phyloP scores from a whole-genome alignment of 2,797 vertebrate species.

The Scolopax bukidnonensis region DNA sequence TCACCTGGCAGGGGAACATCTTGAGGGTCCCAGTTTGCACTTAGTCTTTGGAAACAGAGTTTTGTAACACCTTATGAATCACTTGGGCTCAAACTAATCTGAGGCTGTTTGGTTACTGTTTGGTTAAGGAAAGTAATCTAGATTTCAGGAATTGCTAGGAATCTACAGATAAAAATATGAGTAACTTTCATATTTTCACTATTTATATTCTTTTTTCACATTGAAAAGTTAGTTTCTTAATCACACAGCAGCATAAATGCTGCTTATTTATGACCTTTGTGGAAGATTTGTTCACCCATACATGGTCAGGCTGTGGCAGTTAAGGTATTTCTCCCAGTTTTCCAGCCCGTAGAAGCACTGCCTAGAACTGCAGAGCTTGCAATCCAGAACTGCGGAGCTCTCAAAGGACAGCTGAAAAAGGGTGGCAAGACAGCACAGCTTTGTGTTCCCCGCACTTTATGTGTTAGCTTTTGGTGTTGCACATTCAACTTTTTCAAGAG shows the following conservation, averaged over 20 bases:
- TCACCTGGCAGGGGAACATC: neutral
- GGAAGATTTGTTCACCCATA: neutral
- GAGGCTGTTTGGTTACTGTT: neutral
- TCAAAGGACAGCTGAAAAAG: constrained; percentile 16
- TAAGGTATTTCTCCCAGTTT: neutral
- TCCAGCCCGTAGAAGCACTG: neutral
- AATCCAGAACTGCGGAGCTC: neutral
- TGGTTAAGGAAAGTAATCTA: neutral
- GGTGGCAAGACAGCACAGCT: constrained; percentile 12
- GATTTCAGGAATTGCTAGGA: neutral
- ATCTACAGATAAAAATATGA: neutral
- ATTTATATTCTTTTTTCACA: neutral
- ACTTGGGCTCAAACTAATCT: neutral
- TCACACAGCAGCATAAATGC: neutral
- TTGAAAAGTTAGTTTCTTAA: neutral
- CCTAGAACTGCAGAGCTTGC: neutral
- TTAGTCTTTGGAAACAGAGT: neutral
- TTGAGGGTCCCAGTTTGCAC: neutral
- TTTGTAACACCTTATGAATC: neutral
- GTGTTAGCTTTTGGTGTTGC: neutral
- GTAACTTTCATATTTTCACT: neutral
- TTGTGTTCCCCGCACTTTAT: neutral
- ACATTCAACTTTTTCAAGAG: neutral
- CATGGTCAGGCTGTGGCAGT: accelerated
- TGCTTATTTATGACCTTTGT: neutral